Conservation (phyloP, 2,113 vertebrate genomes). For the Pelusios castaneus region DNA sequence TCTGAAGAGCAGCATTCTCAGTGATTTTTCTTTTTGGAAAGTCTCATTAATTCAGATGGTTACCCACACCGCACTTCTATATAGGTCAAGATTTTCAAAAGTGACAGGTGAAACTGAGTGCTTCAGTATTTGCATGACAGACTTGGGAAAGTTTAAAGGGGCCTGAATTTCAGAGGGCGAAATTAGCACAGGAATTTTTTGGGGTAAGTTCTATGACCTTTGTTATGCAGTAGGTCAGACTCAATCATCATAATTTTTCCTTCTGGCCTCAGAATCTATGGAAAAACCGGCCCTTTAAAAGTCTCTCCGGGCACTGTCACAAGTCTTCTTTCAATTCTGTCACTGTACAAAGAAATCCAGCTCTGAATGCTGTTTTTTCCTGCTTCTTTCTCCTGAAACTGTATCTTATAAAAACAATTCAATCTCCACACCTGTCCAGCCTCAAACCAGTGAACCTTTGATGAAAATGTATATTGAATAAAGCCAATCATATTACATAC, state of each 20-base stretch:
- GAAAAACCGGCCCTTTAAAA: neutral
- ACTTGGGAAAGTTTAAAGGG: fast-evolving
- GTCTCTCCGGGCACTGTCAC: neutral
- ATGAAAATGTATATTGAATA: neutral
- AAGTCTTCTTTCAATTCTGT: neutral
- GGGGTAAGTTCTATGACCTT: neutral
- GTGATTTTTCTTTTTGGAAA: neutral
- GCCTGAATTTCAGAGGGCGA: fast-evolving
- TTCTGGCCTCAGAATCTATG: neutral
- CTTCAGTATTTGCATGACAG: fast-evolving
- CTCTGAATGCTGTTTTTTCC: constrained; percentile 15
- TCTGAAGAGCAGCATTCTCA: neutral
- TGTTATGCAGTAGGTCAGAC: neutral
- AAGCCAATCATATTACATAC: fast-evolving
- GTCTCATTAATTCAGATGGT: neutral
- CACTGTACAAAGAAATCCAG: neutral
- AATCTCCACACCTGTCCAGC: neutral
- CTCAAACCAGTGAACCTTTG: neutral
- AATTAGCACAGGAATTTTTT: neutral
- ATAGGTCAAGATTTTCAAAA: neutral
- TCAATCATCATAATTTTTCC: neutral
- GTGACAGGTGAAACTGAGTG: fast-evolving
- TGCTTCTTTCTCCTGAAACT: constrained; percentile 24
- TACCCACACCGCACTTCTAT: neutral
- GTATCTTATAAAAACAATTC: constrained; percentile 18